Evolutionary conservation across 2,888 invertebrate species (phyloP), one percentile per base, ranked within the genome.

Genomic region (Philonicus albiceps): DNA sequence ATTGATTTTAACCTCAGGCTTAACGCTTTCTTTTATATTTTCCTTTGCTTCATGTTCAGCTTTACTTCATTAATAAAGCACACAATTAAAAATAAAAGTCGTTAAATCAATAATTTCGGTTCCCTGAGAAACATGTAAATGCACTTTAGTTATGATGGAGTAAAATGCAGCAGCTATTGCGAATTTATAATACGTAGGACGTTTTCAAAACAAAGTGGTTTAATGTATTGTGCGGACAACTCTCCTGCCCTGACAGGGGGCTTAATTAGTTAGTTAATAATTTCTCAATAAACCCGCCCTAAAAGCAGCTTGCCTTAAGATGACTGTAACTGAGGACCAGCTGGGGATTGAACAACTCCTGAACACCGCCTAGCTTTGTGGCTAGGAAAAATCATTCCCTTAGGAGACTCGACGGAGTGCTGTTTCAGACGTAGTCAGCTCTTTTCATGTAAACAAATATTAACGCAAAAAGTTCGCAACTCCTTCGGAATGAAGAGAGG

Each of bases 261-360:
- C 53, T 81, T 81, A 81, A 81, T 81, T 81, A 81, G 81, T 64
- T 19, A 37, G 34, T 81, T 53, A 81, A 64, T 81, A 81, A 81
- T 81, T 81, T 81, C 81, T 81, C 53, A 81, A 81, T 81, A 64
- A 81, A 81, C 53, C 53, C 49, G 81, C 34, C 49, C 64, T 11
- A 2, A 6, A 34, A 81, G 37, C 31, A 55, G 6, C 64, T 3
- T n/a, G 4, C 53, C 27, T 64, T 19, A 64, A 74, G 74, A 31
- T 34, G 8, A 3, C 22, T 37, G 4, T 81, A 55, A 49, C 16
- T 49, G 40, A 27, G 31, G 31, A 3, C 27, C 22, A 64, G 64
- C 30, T 34, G n/a, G 34, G 34, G 31, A 81, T 22, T 55, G 31
- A 27, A 81, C 37, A 81, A 27, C 13, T 49, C 53, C 34, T 27